Evolutionary conservation across 2,888 invertebrate species (phyloP).

Genomic region (Platycheirus albimanus): DNA sequence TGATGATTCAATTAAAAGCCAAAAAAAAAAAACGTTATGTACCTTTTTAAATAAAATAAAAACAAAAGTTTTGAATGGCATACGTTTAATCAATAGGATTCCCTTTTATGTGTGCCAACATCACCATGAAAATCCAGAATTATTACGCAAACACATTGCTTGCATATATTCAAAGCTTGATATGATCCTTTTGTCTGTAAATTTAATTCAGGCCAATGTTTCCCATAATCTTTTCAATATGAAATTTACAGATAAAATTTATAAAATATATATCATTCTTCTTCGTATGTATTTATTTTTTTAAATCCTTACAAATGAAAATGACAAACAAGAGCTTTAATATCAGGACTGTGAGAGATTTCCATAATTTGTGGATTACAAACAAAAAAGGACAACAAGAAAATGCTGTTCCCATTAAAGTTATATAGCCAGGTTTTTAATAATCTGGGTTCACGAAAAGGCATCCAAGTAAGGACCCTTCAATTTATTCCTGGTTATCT

Average conservation of each 20-base stretch:
- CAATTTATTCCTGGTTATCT: too few species aligned
- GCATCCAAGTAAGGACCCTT: too few species aligned
- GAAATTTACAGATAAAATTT: not conserved
- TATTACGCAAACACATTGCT: not conserved
- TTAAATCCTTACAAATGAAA: not conserved
- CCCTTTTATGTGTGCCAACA: not conserved
- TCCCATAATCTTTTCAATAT: not conserved
- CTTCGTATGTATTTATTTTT: not conserved
- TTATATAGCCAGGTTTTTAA: too few species aligned
- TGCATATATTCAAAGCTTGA: not conserved
- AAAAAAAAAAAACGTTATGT: not conserved
- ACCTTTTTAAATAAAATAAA: not conserved
- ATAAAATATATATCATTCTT: not conserved
- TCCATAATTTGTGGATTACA: not conserved
- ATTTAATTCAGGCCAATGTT: not conserved
- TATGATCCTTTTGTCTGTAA: not conserved
- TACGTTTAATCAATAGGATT: not conserved
- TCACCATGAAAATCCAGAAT: not conserved
- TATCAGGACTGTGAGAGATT: not conserved
- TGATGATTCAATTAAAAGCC: too few species aligned
- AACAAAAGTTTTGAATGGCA: not conserved
- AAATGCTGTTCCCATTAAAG: too few species aligned
- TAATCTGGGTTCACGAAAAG: too few species aligned
- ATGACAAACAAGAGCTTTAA: not conserved
- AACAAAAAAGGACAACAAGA: too few species aligned